Conservation (phyloP, 2,797 vertebrate genomes). For the Poeciliopsis gracilis region DNA sequence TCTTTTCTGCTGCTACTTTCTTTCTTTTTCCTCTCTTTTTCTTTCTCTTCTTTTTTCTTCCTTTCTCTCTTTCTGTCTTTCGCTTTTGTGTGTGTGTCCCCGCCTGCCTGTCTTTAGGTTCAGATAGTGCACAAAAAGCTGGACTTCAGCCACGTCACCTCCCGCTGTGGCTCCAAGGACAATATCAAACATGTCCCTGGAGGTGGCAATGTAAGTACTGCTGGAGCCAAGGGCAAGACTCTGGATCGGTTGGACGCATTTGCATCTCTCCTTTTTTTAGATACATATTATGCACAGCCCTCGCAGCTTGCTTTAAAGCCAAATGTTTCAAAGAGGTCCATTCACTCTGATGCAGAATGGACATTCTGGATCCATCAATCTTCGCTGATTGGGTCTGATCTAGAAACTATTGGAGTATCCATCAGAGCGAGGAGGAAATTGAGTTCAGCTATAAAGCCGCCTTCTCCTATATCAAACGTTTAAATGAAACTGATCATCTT, state of each 20-base stretch:
- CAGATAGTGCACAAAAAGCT: constrained; percentile 99
- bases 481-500: constrained; percentile 12
- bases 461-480: constrained; percentile 18
- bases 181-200: constrained; percentile 99
- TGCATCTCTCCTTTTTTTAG: background rate
- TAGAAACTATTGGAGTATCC: constrained; percentile 6
- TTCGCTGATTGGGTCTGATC: background rate
- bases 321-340: background rate
- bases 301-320: background rate
- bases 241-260: constrained; percentile 42
- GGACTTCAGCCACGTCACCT: constrained; percentile 99
- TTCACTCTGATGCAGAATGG: background rate
- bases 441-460: constrained; percentile 2
- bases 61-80: constrained; percentile 26
- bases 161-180: constrained; percentile 99
- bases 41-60: background rate
- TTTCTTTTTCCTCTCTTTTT: background rate
- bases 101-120: constrained; percentile 87
- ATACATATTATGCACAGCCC: background rate
- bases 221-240: constrained; percentile 55
- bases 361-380: background rate
- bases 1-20: constrained; percentile 56
- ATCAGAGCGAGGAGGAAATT: background rate
- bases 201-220: constrained; percentile 97
- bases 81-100: constrained; percentile 51